Base-by-base conservation (phyloP, 1,140 invertebrate genomes). In the Euschistus heros region DNA sequence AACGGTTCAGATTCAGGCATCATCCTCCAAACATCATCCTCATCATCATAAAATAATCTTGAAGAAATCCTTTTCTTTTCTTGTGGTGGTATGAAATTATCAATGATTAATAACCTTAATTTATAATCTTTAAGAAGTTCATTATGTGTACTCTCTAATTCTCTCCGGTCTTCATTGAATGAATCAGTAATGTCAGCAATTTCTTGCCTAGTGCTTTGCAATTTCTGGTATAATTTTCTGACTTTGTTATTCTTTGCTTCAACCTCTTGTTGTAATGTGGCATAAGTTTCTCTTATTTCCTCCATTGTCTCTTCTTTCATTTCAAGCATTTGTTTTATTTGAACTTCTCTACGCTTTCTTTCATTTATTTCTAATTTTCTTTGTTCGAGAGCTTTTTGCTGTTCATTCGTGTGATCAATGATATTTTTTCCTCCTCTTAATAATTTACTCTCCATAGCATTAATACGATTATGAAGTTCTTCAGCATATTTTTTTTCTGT, bases 221-320 rank as follows among this genome's bases (percentile, higher is more conserved):
- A 74, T 71, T 86, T 84, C 26, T 78, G 76, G 71, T 85, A 82
- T 63, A 89, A 72, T 74, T 89, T 87, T 70, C 88, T 89, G 27
- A 89, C 77, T 79, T 94, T 91, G 71, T 87, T 88, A n/a, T 89
- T 90, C 76, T 95, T 96, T 24, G 88, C 81, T 74, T 96, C 93
- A 2, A 95, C 90, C 76, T 95, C 92, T 75, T 94, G 91, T 74
- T 94, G 90, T 22, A 96, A 76, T 63, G 85, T 91, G 14, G 87
- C 81, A 73, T 91, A 95, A 0, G 89, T 92, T 74, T 90, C 87
- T 47, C 86, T 83, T 37, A 95, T 84, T 74, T 90, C 91, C 63
- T 86, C 79, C 2, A 91, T 91, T 7, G 86, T 90, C 72, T 96
- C 89, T 73, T 98, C 92, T 74, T 93, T 87, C 68, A 87, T 76